Evolutionary conservation across 1,140 invertebrate genomes (phyloP).

Genomic region (Drosophila grimshawi): DNA sequence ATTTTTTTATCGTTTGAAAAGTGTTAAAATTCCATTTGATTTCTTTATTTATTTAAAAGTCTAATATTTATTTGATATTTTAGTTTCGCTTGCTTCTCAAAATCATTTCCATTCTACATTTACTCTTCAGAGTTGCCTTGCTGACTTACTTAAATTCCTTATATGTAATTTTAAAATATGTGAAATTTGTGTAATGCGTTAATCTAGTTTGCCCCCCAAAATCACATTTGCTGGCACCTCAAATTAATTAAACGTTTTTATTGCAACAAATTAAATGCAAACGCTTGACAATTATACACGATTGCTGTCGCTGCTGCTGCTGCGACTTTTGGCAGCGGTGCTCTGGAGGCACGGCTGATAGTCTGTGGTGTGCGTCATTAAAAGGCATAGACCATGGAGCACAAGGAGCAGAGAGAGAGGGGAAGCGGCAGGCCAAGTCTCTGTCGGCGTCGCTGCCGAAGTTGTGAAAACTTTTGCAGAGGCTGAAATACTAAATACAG

Average conservation of each 20-base stretch:
- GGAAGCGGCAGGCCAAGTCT: background rate
- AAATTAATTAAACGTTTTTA: conserved; percentile 79
- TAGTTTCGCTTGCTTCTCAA: too few species aligned
- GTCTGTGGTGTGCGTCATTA: conserved; percentile 46
- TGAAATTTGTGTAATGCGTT: background rate
- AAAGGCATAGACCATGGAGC: conserved; percentile 6
- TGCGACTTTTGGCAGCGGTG: background rate
- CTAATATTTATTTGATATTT: too few species aligned
- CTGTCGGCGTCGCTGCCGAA: conserved; percentile 50
- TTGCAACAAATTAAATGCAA: conserved; percentile 81
- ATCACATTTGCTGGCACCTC: conserved; percentile 24
- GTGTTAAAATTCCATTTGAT: too few species aligned
- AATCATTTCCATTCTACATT: background rate
- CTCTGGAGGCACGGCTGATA: conserved; percentile 27
- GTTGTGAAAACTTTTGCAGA: conserved; percentile 79
- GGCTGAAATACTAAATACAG: conserved; percentile 83
- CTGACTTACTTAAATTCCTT: background rate
- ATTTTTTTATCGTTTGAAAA: too few species aligned
- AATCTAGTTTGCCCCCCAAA: background rate
- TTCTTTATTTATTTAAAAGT: too few species aligned
- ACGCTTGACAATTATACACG: conserved; percentile 76
- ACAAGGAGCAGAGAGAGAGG: too few species aligned
- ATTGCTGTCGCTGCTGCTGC: conserved; percentile 18
- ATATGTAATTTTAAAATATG: background rate
- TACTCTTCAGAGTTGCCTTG: background rate